Conservation (phyloP, 2,888 invertebrate species). For the Agonum fuliginosum region DNA sequence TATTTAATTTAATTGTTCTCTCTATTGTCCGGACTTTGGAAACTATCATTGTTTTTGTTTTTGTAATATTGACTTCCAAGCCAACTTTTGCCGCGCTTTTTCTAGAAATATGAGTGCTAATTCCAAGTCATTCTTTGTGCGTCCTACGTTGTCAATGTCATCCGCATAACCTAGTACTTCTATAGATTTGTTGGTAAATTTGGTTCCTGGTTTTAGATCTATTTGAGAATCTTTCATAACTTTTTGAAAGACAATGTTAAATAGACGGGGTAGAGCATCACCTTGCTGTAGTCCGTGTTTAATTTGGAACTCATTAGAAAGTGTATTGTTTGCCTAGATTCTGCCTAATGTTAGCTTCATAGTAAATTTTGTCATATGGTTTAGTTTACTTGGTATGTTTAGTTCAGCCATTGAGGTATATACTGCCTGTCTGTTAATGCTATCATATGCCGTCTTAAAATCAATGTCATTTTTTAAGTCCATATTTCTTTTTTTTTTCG, state of each 20-base stretch:
- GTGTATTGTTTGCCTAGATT: neutral
- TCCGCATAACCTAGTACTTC: neutral
- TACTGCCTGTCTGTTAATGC: conserved; percentile 9
- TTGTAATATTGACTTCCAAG: neutral
- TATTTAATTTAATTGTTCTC: too few species aligned
- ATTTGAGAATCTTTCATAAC: neutral
- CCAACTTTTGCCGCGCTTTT: neutral
- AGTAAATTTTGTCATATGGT: neutral
- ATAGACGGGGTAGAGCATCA: too few species aligned
- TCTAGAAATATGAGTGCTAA: neutral
- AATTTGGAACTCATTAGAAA: neutral
- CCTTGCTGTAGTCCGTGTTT: too few species aligned
- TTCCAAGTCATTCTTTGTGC: neutral
- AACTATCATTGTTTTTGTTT: neutral
- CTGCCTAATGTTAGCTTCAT: neutral
- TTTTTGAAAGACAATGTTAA: neutral
- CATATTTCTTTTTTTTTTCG: too few species aligned
- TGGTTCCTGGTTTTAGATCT: neutral
- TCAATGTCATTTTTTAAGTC: neutral
- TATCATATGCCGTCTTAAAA: too few species aligned
- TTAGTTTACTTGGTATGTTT: conserved; percentile 3
- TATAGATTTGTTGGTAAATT: neutral
- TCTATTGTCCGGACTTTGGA: neutral
- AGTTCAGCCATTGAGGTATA: conserved; percentile 9
- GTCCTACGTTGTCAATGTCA: neutral